Conservation (phyloP, 2,113 vertebrate species). For the Puntigrus tetrazona region DNA sequence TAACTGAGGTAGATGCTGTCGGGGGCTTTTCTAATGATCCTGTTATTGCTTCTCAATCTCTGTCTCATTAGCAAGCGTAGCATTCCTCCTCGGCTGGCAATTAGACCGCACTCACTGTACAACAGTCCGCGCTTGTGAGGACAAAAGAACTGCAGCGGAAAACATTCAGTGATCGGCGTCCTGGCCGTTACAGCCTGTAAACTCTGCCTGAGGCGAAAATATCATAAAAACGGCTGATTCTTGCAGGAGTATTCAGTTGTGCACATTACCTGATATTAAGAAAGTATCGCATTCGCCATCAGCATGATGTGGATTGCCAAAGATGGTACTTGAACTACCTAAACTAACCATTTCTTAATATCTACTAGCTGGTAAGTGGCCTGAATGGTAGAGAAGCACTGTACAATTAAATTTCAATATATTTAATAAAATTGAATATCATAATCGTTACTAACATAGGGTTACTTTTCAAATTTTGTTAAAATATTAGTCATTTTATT, state of each 20-base stretch:
- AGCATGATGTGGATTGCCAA: background rate
- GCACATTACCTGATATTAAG: background rate
- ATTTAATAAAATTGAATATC: too few relatives aligned
- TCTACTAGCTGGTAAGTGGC: background rate
- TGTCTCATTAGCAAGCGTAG: constrained; percentile 13
- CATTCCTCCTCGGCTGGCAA: background rate
- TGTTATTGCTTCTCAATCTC: constrained; percentile 35
- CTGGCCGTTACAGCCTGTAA: background rate
- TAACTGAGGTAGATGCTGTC: background rate
- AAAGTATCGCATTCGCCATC: background rate
- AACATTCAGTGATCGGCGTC: background rate
- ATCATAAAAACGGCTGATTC: background rate
- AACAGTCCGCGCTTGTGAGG: background rate
- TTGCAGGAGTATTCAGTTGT: background rate
- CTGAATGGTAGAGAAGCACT: background rate
- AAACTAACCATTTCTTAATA: background rate
- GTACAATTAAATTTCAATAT: too few relatives aligned
- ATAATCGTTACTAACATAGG: too few relatives aligned
- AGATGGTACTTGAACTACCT: background rate
- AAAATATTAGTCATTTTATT: too few relatives aligned
- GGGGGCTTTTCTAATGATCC: constrained; percentile 9
- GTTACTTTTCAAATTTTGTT: too few relatives aligned
- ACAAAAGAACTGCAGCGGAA: background rate
- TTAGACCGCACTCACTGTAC: constrained; percentile 1
- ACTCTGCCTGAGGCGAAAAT: background rate